phyloP scores from a whole-genome alignment of 30 jellyfish, hydroid and myxozoan species.

The Aurelia aurita complex sp. Pacific region DNA sequence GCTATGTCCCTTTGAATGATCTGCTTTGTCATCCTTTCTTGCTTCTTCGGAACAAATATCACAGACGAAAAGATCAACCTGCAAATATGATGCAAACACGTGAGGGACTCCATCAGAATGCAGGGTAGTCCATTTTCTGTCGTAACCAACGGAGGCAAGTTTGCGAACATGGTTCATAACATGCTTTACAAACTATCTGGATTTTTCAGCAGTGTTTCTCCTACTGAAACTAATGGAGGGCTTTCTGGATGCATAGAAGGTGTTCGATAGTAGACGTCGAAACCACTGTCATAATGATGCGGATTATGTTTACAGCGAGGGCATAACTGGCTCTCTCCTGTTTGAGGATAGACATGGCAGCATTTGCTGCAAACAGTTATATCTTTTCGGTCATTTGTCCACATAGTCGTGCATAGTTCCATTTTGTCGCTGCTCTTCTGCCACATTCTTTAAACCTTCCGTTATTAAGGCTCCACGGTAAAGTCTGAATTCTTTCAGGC shows the following conservation, averaged over 20 bases:
- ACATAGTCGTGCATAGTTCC: too few relatives aligned
- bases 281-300: not conserved
- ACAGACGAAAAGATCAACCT: not conserved
- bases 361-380: not conserved
- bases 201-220: not conserved
- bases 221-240: not conserved
- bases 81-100: not conserved
- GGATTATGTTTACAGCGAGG: not conserved
- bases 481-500: not conserved
- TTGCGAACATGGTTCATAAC: not conserved
- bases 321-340: not conserved
- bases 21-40: not conserved
- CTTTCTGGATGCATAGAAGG: slow-evolving; percentile 3
- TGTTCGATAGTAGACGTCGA: not conserved
- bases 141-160: not conserved
- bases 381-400: not conserved
- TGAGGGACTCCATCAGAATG: slow-evolving; percentile 1
- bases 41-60: not conserved
- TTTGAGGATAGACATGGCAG: not conserved
- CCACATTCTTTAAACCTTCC: not conserved
- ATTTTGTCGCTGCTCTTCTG: not conserved
- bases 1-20: not conserved
- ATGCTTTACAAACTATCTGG: slow-evolving; percentile 1
- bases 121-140: not conserved
- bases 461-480: not conserved